Conservation (phyloP, 2,113 vertebrate species). For the Boulengeromyrus knoepffleri region DNA sequence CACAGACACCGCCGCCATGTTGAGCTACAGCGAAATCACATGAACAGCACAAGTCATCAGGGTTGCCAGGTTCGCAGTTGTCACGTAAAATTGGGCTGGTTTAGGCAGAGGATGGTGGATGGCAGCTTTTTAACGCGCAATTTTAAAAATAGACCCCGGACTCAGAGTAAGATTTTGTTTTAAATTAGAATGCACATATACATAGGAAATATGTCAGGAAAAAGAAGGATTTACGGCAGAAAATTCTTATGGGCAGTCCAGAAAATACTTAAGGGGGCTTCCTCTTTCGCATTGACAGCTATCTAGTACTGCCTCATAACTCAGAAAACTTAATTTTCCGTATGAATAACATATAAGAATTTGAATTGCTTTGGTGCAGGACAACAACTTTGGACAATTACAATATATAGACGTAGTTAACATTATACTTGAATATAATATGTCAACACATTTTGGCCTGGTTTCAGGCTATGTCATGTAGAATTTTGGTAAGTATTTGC, state of each 20-base stretch:
- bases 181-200: neutral
- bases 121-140: neutral
- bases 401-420: neutral
- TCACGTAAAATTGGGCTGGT: neutral
- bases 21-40: slow-evolving; percentile 19
- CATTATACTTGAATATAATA: neutral
- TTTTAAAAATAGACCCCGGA: neutral
- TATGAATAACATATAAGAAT: neutral
- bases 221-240: neutral
- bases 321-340: neutral
- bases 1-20: slow-evolving; percentile 59
- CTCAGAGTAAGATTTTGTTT: neutral
- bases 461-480: neutral
- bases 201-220: neutral
- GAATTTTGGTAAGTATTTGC: neutral
- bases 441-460: neutral
- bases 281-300: neutral
- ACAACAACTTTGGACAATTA: neutral
- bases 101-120: neutral
- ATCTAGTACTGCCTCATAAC: neutral
- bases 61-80: neutral
- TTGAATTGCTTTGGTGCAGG: neutral
- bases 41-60: slow-evolving; percentile 46
- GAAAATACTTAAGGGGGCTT: neutral
- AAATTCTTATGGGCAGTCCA: neutral